These are phyloP conservation scores for Urocolius indicus DNA, from an alignment of 2,113 vertebrate genomes.

Conservation along the genomic window DNA sequence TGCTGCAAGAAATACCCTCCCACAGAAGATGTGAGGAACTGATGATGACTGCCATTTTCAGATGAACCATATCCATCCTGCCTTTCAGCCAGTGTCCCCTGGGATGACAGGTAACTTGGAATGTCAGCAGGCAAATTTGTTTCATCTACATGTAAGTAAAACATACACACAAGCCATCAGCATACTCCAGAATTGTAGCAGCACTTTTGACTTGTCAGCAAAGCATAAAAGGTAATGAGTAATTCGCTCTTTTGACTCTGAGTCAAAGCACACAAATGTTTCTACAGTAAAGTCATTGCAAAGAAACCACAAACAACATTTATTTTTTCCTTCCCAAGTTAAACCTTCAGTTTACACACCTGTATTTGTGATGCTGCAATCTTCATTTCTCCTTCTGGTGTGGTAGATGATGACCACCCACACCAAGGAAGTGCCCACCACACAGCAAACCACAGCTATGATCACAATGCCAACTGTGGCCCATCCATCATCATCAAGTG, in stretches of 20 bases:
- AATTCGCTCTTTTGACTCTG: constrained; percentile 11
- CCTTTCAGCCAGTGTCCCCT: constrained; percentile 92
- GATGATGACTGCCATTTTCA: constrained; percentile 92
- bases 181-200: not conserved
- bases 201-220: constrained; percentile 23
- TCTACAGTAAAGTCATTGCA: not conserved
- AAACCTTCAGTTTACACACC: constrained; percentile 79
- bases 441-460: constrained; percentile 97
- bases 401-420: constrained; percentile 99
- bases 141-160: constrained; percentile 84
- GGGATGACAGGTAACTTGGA: constrained; percentile 95
- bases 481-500: constrained; percentile 89
- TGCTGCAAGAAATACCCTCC: constrained; percentile 89
- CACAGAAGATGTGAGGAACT: constrained; percentile 85
- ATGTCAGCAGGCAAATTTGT: constrained; percentile 95
- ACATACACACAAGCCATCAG: not conserved
- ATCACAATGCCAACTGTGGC: constrained; percentile 95
- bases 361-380: constrained; percentile 97
- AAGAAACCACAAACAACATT: not conserved
- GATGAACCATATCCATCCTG: constrained; percentile 92
- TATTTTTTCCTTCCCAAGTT: not conserved
- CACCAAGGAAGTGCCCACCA: constrained; percentile 96
- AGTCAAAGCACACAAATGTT: constrained; percentile 25
- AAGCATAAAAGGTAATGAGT: not conserved
- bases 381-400: constrained; percentile 91